Base-by-base conservation (phyloP, 2,797 vertebrate species). In the Cossypha dichroa region DNA sequence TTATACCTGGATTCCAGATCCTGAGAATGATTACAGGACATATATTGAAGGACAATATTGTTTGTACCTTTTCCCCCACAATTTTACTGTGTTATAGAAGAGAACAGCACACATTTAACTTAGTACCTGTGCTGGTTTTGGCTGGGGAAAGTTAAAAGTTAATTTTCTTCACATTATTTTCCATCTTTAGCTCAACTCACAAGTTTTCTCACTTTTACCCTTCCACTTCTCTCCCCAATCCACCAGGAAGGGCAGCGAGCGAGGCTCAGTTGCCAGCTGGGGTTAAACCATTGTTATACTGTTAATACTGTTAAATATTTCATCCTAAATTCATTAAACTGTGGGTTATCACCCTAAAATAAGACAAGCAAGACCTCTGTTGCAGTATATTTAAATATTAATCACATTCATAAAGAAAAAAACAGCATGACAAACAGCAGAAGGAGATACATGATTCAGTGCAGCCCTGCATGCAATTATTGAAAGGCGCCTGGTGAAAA, bases 31-130 rank as follows among this genome's bases (percentile, higher is more conserved):
- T 31, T 43, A 52, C 29, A 88, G 13, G 1, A 45, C 26, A 23
- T 9, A 41, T 9, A 60, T 9, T 60, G 31, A 66, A 68, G n/a
- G 45, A 62, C 13, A 88, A 15, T 10, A 63, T 2, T 1, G 2
- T 13, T 60, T 72, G 2, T 33, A 17, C 10, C 31, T 45, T 46
- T 80, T 25, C 1, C 26, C 26, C 29, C 31, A 58, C 69, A 29
- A 8, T 3, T 31, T n/a, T 43, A 17, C 0, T n/a, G 52, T 31
- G n/a, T 48, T 40, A 40, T 1, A 26, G 31, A 64, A 63, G 2
- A 25, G 26, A 90, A 51, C 7, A 64, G 20, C 12, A 54, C 15
- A 41, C 19, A 22, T 36, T 67, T 49, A 21, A 36, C 16, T 28
- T 43, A 33, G 11, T n/a, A 25, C 9, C 1, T n/a, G 10, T 14